Evolutionary conservation across 64 coral and sea anemone species (phyloP), one percentile per base, ranked within the genome.

Genomic region (Montipora capricornis): DNA sequence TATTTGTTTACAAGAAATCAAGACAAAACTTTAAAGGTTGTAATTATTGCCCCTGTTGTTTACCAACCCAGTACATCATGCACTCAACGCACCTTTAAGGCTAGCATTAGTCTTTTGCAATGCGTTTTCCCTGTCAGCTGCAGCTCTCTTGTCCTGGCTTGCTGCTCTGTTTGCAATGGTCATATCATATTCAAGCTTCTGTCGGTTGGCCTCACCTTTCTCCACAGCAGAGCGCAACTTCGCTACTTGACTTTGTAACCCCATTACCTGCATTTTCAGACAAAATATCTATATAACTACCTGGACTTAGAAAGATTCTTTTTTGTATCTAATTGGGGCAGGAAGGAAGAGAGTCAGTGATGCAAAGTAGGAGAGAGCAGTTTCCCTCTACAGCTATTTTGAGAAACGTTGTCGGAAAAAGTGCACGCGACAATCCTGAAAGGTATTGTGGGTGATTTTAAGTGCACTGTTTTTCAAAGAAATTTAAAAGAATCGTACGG

Each of bases 141-240:
- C 92, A 11, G 47, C 62, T 57, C 97, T 91, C 26, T 95, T 96
- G 47, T 96, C 95, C 74, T 99, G 97, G 78, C 88, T 96, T 13
- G 97, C 89, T 57, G 94, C 92, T 81, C 94, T 96, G 77, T 94
- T 81, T 16, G 95, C 92, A 74, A 99, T 80, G 14, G 97, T 90
- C 44, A 99, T 22, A 53, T 99, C 97, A 82, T 99, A 99, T 82
- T 99, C 97, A 8, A 99, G 79, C 89, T 99, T 99, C 44, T 99
- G 97, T 74, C 93, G 94, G 45, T 85, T 94, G 7, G 93, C 92
- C 73, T 99, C 97, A 3, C 97, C 97, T 83, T 95, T 96, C 73
- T 99, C 97, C 58, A 96, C 79, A 81, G 85, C 53, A 10, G 97
- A 95, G 49, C 95, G 85, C 15, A 99, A 17, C 48, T 96, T 94